Base-by-base conservation (phyloP, 2,113 vertebrate genomes). In the Podilymbus podiceps region DNA sequence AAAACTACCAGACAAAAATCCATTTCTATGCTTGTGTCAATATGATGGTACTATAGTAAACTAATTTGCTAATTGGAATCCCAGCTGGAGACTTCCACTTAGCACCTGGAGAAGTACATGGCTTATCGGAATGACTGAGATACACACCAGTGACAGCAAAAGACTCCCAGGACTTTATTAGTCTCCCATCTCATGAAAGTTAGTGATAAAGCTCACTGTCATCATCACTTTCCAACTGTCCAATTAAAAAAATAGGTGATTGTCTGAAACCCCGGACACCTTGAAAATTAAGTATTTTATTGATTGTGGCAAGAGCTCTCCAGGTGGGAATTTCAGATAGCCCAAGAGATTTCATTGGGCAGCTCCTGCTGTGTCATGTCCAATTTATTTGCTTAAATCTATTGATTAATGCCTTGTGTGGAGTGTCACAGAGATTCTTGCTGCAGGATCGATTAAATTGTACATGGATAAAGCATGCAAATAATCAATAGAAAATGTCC, bases 11-110 rank as follows among this genome's bases (percentile, higher is more conserved):
- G 82, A 49, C 2, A 73, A 76, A 89, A 87, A 59, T 53, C 5
- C 4, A 15, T 92, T 75, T 75, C 21, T 46, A 5, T 62, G 40
- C 12, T 63, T 71, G 21, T 85, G 53, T 73, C 80, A 73, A 50
- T 72, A 66, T 42, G 52, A 47, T 49, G 18, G 12, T 78, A 8
- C 24, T 75, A 35, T 46, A 38, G 27, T 82, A 90, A 95, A 82
- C 17, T 47, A 64, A 89, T 81, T 56, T 77, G 11, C 40, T 93
- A 89, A 96, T 92, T 68, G 92, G 79, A 92, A 58, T 89, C 31
- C 10, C 77, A 87, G 58, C 23, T 85, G 77, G 90, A 91, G 24
- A 74, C 21, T 85, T 87, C 55, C 15, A 67, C 18, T 90, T 78
- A 69, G 12, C 3, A 25, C 67, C 79, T 86, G 63, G 52, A 89